Evolutionary conservation across 2,888 invertebrate species (phyloP).

Genomic region (Caenorhabditis plicata): DNA sequence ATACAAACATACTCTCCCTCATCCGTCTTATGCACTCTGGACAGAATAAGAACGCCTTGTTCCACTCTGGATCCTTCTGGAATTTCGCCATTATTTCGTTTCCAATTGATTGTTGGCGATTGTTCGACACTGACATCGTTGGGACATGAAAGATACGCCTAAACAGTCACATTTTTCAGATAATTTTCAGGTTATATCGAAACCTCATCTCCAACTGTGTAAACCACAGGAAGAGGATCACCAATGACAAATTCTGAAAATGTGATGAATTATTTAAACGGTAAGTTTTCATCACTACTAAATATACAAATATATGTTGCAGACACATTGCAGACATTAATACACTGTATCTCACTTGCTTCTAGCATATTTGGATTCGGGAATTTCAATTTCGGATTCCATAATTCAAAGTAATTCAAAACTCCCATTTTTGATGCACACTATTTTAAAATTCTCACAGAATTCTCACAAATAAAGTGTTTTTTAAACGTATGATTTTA

Average conservation of each 20-base stretch:
- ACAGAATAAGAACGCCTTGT: slow-evolving; percentile 41
- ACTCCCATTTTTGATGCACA: too few relatives aligned
- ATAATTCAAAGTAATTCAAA: too few relatives aligned
- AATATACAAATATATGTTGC: too few relatives aligned
- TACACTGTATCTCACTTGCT: too few relatives aligned
- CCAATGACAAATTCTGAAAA: slow-evolving; percentile 15
- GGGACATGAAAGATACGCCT: slow-evolving; percentile 18
- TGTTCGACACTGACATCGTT: slow-evolving; percentile 7
- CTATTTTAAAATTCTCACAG: too few relatives aligned
- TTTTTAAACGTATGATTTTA: too few relatives aligned
- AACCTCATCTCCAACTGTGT: slow-evolving; percentile 23
- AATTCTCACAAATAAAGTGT: too few relatives aligned
- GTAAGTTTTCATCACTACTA: too few relatives aligned
- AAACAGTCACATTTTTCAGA: slow-evolving; percentile 9
- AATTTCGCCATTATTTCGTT: slow-evolving; percentile 19
- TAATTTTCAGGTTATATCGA: background rate
- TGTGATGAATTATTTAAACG: too few relatives aligned
- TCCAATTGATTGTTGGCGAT: slow-evolving; percentile 16
- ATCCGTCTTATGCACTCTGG: slow-evolving; percentile 27
- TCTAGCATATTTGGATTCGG: too few relatives aligned
- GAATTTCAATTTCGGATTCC: too few relatives aligned
- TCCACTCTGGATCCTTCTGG: slow-evolving; percentile 25
- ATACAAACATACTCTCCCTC: slow-evolving; percentile 45
- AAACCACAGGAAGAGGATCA: slow-evolving; percentile 21
- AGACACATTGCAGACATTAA: too few relatives aligned